Base-by-base conservation (phyloP, 2,888 invertebrate species). In the Vesta saturnalis region DNA sequence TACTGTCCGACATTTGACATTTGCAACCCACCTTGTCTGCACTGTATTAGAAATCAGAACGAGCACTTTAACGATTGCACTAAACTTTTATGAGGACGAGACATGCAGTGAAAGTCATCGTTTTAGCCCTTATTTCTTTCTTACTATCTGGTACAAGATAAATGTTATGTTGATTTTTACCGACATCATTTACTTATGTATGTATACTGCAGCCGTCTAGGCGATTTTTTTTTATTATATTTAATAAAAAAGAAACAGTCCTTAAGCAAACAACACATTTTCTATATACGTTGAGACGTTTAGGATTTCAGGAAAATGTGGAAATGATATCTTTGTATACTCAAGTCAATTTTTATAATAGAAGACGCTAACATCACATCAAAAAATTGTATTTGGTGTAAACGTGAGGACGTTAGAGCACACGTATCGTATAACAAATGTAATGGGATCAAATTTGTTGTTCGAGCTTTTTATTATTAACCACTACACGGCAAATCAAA, bases 51-150 rank as follows among this genome's bases (percentile, higher is more conserved):
- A 75, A 76, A 76, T 76, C 74, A 71, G 68, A 69, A 73, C 72
- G 74, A 73, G 72, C 69, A 68, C 72, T 67, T 74, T 73, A 74
- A 76, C 75, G 74, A 74, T 73, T 70, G 71, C 74, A 75, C 72
- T 77, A 77, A 76, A 77, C 74, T 76, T 77, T 77, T 77, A 77
- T 76, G 76, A 71, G 70, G 64, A 72, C 68, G 64, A 55, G 70
- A 69, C 73, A 63, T 64, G 66, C 64, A 65, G 60, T 57, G 72
- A 74, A 73, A 72, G 71, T 70, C 71, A 65, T 69, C 69, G 70
- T 65, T 70, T 58, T 58, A 56, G 60, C 21, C 65, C 55, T 54
- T 62, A 64, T 69, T 59, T 59, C n/a, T n/a, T 56, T 57, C 60
- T 57, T 58, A 60, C 67, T 70, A 69, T 72, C 65, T 64, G 70